These are phyloP conservation scores for Crocidura indochinensis DNA, from an alignment of 2,797 vertebrate species.

Conservation along the genomic window DNA sequence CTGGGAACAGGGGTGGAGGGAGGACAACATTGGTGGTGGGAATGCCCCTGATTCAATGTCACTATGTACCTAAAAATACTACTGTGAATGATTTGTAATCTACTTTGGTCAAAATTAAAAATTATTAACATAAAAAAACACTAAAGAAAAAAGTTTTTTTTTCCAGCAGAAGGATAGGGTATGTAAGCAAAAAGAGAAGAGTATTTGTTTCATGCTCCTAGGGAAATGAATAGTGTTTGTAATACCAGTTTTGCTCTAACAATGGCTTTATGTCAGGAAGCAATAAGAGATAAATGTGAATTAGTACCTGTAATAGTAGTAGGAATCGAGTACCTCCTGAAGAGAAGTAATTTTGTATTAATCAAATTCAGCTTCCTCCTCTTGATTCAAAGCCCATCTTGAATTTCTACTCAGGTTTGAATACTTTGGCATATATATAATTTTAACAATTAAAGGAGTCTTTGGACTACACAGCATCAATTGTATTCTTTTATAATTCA, in stretches of 20 bases:
- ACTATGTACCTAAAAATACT: too few relatives aligned
- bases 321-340: slow-evolving; percentile 78
- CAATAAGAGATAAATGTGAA: slow-evolving; percentile 82
- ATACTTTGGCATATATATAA: slow-evolving; percentile 79
- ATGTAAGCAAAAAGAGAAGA: background rate
- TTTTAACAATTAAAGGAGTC: slow-evolving; percentile 85
- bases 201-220: background rate
- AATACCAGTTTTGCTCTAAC: slow-evolving; percentile 66
- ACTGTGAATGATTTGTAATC: too few relatives aligned
- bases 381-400: slow-evolving; percentile 79
- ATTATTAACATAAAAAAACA: too few relatives aligned
- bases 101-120: too few relatives aligned
- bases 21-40: too few relatives aligned
- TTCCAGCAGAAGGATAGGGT: background rate
- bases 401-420: slow-evolving; percentile 82
- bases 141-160: background rate
- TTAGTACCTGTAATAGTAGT: slow-evolving; percentile 78
- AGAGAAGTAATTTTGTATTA: slow-evolving; percentile 79
- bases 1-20: too few relatives aligned
- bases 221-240: slow-evolving; percentile 62
- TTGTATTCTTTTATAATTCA: slow-evolving; percentile 84
- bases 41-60: too few relatives aligned
- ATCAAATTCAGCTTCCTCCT: slow-evolving; percentile 78
- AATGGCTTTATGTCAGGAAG: slow-evolving; percentile 78
- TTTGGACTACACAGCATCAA: slow-evolving; percentile 72